Conservation (phyloP, 2,888 invertebrate species). For the Neuroscelio doddi region DNA sequence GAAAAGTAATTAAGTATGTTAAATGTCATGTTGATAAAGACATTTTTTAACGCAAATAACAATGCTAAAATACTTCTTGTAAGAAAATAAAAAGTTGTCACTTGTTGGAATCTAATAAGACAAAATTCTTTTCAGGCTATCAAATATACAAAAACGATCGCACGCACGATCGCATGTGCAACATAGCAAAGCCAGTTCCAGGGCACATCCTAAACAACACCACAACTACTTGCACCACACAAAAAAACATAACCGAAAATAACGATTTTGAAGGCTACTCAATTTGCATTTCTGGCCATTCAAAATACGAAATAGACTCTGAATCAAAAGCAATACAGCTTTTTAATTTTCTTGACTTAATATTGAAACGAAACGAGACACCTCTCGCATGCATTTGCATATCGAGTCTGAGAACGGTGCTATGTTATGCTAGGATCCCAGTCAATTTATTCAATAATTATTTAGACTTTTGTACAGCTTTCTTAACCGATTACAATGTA, state of each 20-base stretch:
- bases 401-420: slow-evolving; percentile 48
- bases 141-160: slow-evolving; percentile 56
- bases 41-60: too few species aligned
- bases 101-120: slow-evolving; percentile 28
- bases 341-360: too few species aligned
- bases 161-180: slow-evolving; percentile 56
- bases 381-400: background rate
- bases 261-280: slow-evolving; percentile 34
- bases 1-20: too few species aligned
- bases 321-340: too few species aligned
- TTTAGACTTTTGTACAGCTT: slow-evolving; percentile 68
- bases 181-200: slow-evolving; percentile 63
- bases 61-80: too few species aligned
- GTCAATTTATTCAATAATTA: slow-evolving; percentile 61
- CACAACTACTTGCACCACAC: slow-evolving; percentile 63
- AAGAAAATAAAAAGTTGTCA: background rate
- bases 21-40: too few species aligned
- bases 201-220: slow-evolving; percentile 60
- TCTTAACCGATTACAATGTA: slow-evolving; percentile 60
- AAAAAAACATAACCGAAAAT: slow-evolving; percentile 58
- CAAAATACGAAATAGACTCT: too few species aligned
- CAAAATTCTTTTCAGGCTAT: slow-evolving; percentile 39
- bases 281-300: too few species aligned
- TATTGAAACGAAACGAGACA: too few species aligned
- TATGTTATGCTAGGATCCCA: slow-evolving; percentile 57